Conservation (phyloP, 2,888 invertebrate species). For the Bedellia somnulentella region DNA sequence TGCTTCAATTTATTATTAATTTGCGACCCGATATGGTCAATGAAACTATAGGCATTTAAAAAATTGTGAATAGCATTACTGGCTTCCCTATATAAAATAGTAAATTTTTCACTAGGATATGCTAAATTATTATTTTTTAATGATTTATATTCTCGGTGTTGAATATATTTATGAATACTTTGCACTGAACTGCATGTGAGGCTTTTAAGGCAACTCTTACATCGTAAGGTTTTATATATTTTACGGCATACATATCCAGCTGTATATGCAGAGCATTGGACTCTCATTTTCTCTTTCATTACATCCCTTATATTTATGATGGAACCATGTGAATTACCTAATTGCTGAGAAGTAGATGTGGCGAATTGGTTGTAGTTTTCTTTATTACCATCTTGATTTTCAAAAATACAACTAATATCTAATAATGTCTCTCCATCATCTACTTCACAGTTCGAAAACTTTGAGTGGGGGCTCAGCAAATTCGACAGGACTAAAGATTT, state of each 20-base stretch:
- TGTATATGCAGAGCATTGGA: not conserved
- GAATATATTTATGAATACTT: too few species aligned
- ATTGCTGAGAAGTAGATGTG: not conserved
- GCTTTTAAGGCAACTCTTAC: not conserved
- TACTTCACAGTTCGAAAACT: conserved; percentile 5
- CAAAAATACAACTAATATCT: not conserved
- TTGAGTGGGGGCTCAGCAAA: conserved; percentile 10
- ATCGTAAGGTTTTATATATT: not conserved
- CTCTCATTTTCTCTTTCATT: not conserved
- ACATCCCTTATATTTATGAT: not conserved
- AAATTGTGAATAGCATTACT: not conserved
- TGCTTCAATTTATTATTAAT: not conserved
- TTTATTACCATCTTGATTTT: not conserved
- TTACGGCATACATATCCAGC: not conserved
- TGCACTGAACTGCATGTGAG: not conserved
- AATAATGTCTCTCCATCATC: conserved; percentile 1
- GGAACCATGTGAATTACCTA: not conserved
- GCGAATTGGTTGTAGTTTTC: not conserved
- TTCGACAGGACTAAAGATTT: conserved; percentile 11
- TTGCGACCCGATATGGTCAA: not conserved
- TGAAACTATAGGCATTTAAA: not conserved
- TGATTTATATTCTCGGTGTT: too few species aligned
- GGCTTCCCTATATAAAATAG: not conserved
- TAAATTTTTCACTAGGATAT: not conserved
- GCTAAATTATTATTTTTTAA: too few species aligned